A percentile compares a stretch with the other conserved stretches of the same genome.
These are phyloP conservation scores for Cactoblastis cactorum DNA, from an alignment of 2,888 invertebrate species.

Conservation along the genomic window DNA sequence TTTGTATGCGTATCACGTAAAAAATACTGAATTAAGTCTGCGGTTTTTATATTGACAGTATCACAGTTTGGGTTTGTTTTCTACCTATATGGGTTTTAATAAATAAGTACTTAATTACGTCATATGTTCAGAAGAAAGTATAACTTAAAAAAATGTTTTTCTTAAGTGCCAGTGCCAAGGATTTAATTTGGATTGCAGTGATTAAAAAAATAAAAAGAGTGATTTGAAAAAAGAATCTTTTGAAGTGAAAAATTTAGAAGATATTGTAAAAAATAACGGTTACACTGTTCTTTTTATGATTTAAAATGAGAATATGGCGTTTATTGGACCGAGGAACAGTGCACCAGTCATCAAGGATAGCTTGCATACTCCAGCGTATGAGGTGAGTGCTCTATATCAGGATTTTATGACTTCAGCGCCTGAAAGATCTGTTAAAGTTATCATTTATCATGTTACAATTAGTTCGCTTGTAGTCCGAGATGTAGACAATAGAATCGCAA, in stretches of 20 bases:
- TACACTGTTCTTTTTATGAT: conserved; percentile 28
- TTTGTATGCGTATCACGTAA: no score
- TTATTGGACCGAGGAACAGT: conserved; percentile 81
- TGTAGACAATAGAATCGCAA: no score
- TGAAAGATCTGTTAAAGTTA: background rate
- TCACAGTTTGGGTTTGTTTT: no score
- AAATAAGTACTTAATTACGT: no score
- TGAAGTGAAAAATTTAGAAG: conserved; percentile 1
- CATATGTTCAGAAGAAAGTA: background rate
- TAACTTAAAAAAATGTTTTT: background rate
- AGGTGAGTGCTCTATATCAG: conserved; percentile 66
- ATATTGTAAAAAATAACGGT: conserved; percentile 7
- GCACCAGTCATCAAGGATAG: conserved; percentile 83
- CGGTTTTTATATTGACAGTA: no score
- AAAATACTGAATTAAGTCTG: no score
- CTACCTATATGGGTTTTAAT: no score
- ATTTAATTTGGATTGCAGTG: conserved; percentile 20
- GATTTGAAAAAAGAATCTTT: conserved; percentile 10
- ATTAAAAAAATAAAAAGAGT: no score
- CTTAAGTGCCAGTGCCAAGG: conserved; percentile 3
- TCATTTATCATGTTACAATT: no score
- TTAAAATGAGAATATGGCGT: conserved; percentile 71
- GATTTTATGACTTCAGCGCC: background rate
- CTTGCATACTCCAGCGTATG: conserved; percentile 83
- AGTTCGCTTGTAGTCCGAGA: no score